These are phyloP conservation scores for Tetheella fluctuosa DNA, from an alignment of 2,888 invertebrate genomes.

Conservation along the genomic window DNA sequence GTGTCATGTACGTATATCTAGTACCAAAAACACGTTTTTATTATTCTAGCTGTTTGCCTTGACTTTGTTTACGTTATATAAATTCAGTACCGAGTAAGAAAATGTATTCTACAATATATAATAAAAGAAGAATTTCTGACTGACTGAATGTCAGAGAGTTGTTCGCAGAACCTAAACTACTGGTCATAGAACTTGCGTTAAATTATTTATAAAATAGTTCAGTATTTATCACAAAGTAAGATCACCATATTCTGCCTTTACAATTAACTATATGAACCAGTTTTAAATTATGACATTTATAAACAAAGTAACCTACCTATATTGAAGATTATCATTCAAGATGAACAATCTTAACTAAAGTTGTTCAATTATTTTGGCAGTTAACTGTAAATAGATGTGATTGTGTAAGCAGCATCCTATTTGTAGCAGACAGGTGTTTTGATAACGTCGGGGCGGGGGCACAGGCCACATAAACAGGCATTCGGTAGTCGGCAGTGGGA, in stretches of 20 bases:
- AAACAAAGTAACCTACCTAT: neutral
- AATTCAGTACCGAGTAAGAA: too few relatives aligned
- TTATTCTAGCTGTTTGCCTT: neutral
- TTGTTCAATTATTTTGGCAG: neutral
- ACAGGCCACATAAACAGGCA: slow-evolving; percentile 5
- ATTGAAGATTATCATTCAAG: neutral
- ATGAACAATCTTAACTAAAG: too few relatives aligned
- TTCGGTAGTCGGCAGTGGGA: neutral
- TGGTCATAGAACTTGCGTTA: too few relatives aligned
- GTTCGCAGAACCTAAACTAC: too few relatives aligned
- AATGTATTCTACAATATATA: too few relatives aligned
- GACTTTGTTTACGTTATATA: neutral
- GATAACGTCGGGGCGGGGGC: neutral
- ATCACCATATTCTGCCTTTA: too few relatives aligned
- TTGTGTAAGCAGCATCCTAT: neutral
- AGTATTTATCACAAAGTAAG: too few relatives aligned
- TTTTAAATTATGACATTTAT: too few relatives aligned
- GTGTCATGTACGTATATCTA: neutral
- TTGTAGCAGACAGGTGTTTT: neutral
- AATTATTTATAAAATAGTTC: too few relatives aligned
- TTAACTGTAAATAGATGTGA: neutral
- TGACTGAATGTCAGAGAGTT: too few relatives aligned
- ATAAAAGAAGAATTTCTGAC: too few relatives aligned
- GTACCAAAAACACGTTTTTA: neutral
- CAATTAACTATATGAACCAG: too few relatives aligned